phyloP scores from a whole-genome alignment of 2,113 vertebrate species.

The Amia ocellicauda region DNA sequence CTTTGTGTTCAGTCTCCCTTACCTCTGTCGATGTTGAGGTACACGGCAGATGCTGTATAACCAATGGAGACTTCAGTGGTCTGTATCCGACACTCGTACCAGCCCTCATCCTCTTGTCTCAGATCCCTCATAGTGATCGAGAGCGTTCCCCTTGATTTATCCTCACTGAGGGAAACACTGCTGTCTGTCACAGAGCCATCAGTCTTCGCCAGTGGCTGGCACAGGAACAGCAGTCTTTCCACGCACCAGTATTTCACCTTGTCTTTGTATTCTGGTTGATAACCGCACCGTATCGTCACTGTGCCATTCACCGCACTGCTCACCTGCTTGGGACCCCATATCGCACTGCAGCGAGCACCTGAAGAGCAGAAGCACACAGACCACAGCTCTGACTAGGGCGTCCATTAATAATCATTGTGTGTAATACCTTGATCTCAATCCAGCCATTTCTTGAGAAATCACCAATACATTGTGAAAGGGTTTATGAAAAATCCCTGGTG shows the following conservation, averaged over 20 bases:
- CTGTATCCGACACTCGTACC: constrained; percentile 6
- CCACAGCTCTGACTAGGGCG: no score
- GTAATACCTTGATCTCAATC: no score
- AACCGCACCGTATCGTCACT: constrained; percentile 1
- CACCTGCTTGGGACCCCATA: constrained; percentile 7
- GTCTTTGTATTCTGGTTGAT: not conserved
- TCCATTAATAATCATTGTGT: no score
- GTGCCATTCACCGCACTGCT: not conserved
- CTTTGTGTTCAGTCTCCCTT: not conserved
- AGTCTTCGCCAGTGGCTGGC: not conserved
- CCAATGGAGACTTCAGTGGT: not conserved
- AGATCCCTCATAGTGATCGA: constrained; percentile 9
- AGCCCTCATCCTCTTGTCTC: not conserved
- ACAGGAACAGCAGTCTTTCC: not conserved
- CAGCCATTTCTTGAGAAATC: no score
- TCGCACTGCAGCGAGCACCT: not conserved
- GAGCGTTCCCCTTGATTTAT: not conserved
- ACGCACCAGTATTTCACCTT: constrained; percentile 6
- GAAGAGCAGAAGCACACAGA: not conserved
- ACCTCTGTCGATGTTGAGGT: constrained; percentile 7
- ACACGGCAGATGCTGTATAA: not conserved
- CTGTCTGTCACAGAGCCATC: not conserved
- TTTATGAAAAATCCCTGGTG: no score
- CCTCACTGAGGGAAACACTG: not conserved
- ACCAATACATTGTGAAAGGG: no score